These are phyloP conservation scores for Spisula subtruncata DNA, from an alignment of 2,888 invertebrate species.

Conservation along the genomic window DNA sequence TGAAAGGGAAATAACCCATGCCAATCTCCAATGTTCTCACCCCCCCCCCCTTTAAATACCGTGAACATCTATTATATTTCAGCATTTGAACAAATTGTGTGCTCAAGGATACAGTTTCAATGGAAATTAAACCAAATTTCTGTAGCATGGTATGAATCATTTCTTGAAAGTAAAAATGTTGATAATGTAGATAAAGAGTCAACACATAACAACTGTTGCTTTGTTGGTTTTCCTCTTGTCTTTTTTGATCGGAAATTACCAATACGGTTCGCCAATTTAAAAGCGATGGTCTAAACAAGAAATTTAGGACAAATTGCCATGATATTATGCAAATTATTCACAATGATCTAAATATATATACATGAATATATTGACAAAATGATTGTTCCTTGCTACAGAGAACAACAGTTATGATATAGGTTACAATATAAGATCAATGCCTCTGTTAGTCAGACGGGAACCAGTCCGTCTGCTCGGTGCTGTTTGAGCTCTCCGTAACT, in stretches of 20 bases:
- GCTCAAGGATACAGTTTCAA: background rate
- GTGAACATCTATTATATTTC: background rate
- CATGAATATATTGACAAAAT: background rate
- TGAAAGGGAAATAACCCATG: too few species aligned
- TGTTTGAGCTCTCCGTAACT: conserved; percentile 60
- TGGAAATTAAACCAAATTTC: conserved; percentile 12
- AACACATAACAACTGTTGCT: too few species aligned
- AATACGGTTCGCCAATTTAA: too few species aligned
- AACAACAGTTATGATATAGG: conserved; percentile 46
- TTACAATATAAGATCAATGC: conserved; percentile 53
- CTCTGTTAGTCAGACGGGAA: conserved; percentile 57
- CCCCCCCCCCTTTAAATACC: too few species aligned
- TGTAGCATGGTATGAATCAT: conserved; percentile 1
- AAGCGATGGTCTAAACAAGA: too few species aligned
- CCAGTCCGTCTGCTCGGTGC: conserved; percentile 58
- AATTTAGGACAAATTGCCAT: too few species aligned
- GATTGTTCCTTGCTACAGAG: conserved; percentile 9
- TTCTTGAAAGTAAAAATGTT: background rate
- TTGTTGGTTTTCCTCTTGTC: too few species aligned
- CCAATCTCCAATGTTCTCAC: too few species aligned
- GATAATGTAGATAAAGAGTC: too few species aligned
- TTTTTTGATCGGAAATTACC: too few species aligned
- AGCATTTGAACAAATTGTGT: background rate
- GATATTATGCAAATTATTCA: too few species aligned
- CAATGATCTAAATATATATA: background rate